Percentiles rank a stretch among this genome's conserved stretches.
These are phyloP conservation scores for Bibio marci DNA, from an alignment of 2,888 invertebrate genomes.

Conservation along the genomic window DNA sequence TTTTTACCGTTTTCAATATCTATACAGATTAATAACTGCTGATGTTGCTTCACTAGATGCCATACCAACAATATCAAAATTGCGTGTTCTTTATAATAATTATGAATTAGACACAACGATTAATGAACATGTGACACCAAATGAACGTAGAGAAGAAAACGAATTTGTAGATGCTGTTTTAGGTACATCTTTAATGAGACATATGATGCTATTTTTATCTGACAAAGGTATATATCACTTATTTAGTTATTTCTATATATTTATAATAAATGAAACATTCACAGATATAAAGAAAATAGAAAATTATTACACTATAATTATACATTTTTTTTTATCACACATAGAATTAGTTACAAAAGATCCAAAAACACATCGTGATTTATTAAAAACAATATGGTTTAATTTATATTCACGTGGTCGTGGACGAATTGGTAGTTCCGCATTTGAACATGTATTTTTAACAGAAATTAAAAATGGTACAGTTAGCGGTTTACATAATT, in stretches of 20 bases:
- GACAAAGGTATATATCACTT: constrained; percentile 32
- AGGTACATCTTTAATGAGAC: constrained; percentile 56
- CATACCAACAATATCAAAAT: constrained; percentile 52
- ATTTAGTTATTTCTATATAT: background rate
- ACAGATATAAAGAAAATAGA: background rate
- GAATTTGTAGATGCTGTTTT: constrained; percentile 62
- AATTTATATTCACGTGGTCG: constrained; percentile 64
- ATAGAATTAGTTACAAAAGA: constrained; percentile 43
- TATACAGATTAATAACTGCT: constrained; percentile 46
- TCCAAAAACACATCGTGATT: constrained; percentile 51
- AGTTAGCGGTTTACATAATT: constrained; percentile 76
- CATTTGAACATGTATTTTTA: constrained; percentile 85
- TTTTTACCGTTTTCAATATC: constrained; percentile 3
- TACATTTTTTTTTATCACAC: constrained; percentile 10
- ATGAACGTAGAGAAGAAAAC: constrained; percentile 61
- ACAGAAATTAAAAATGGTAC: constrained; percentile 67
- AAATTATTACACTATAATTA: too few relatives aligned
- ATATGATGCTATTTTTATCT: constrained; percentile 35
- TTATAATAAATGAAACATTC: background rate
- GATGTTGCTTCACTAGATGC: constrained; percentile 41
- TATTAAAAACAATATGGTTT: constrained; percentile 62
- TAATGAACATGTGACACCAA: constrained; percentile 60
- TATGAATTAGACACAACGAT: constrained; percentile 57
- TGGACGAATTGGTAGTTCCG: constrained; percentile 69
- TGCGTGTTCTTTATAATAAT: constrained; percentile 64